Evolutionary conservation across 92 coral and sea anemone genomes (phyloP).

Genomic region (Heteractis magnifica): DNA sequence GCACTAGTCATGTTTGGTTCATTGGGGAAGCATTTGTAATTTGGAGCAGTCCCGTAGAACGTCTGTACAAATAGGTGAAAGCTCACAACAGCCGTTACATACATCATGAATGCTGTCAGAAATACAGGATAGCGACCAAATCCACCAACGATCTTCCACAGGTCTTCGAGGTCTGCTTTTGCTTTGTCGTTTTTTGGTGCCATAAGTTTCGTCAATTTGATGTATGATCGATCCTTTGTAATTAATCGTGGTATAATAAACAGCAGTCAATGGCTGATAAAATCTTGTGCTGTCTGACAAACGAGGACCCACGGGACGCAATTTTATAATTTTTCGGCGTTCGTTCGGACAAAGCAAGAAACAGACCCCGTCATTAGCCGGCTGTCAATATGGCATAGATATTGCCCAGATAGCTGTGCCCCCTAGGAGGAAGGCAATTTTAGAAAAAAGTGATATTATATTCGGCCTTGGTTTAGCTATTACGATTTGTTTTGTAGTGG

Average conservation of each 20-base stretch:
- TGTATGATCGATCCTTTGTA: neutral
- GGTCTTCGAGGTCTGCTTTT: constrained; percentile 21
- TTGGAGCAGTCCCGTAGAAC: constrained; percentile 42
- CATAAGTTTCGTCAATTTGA: neutral
- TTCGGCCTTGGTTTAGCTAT: too few species aligned
- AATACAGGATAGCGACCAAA: constrained; percentile 35
- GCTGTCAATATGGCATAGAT: too few species aligned
- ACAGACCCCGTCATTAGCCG: too few species aligned
- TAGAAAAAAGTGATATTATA: too few species aligned
- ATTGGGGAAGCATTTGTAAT: constrained; percentile 16
- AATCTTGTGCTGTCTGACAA: too few species aligned
- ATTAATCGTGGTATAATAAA: neutral
- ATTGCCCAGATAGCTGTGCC: too few species aligned
- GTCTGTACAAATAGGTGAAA: constrained; percentile 32
- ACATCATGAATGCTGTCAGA: constrained; percentile 14
- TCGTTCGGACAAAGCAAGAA: too few species aligned
- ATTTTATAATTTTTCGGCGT: too few species aligned
- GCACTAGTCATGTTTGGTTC: neutral
- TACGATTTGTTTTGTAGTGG: too few species aligned
- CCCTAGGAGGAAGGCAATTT: too few species aligned
- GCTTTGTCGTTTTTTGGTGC: neutral
- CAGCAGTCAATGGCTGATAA: neutral
- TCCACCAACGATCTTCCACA: constrained; percentile 37
- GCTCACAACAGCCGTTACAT: constrained; percentile 16
- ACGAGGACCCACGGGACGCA: too few species aligned